phyloP scores from a whole-genome alignment of 2,888 invertebrate genomes.

The Lepetodrilus schrolli region DNA sequence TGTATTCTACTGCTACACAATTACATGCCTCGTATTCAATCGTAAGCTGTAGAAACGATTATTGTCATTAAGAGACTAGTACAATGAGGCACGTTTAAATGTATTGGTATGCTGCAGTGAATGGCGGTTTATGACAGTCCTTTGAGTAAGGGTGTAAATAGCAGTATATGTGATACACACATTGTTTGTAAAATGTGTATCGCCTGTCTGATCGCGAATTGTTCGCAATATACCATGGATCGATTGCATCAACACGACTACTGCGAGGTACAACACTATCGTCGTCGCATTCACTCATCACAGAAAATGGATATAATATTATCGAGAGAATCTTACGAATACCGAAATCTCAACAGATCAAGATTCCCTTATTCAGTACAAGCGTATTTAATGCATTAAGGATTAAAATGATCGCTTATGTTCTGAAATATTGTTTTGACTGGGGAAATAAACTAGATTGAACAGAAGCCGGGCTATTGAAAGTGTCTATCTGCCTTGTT shows the following conservation, averaged over 20 bases:
- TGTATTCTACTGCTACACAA: too few relatives aligned
- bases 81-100: too few relatives aligned
- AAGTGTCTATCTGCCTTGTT: background rate
- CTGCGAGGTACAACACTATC: background rate
- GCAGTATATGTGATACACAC: background rate
- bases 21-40: too few relatives aligned
- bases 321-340: background rate
- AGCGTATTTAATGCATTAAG: background rate
- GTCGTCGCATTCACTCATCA: background rate
- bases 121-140: too few relatives aligned
- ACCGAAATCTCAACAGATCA: background rate
- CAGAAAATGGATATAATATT: background rate
- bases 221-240: background rate
- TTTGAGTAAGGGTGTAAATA: background rate
- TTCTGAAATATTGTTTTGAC: slow-evolving; percentile 29
- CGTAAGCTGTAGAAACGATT: too few relatives aligned
- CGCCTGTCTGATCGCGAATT: background rate
- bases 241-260: background rate
- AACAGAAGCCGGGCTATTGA: slow-evolving; percentile 10
- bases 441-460: slow-evolving; percentile 10
- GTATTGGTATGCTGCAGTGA: too few relatives aligned
- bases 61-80: too few relatives aligned
- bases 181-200: slow-evolving; percentile 6
- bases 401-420: background rate
- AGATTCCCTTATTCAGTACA: background rate